Conservation (phyloP, 2,113 vertebrate genomes). For the Hemicordylus capensis region DNA sequence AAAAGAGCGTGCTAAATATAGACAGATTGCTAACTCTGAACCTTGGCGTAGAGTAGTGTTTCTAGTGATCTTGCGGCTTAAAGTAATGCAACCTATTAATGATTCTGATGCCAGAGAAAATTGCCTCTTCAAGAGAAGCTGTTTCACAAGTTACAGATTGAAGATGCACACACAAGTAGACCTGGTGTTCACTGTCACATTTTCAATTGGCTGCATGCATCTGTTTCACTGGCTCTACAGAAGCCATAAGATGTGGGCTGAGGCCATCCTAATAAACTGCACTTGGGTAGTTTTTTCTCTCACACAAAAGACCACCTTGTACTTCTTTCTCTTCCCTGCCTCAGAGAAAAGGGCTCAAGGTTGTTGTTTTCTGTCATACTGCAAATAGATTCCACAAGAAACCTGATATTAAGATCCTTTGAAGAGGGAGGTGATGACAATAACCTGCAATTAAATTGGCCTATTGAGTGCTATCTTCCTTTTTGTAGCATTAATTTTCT, state of each 20-base stretch:
- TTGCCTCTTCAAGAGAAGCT: not conserved
- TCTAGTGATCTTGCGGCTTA: not conserved
- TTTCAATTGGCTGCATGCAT: not conserved
- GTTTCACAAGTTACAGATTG: not conserved
- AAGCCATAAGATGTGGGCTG: not conserved
- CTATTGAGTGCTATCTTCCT: constrained; percentile 13
- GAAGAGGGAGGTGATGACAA: not conserved
- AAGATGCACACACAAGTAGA: not conserved
- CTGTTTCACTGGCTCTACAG: not conserved
- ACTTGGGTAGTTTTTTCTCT: not conserved
- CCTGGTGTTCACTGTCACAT: not conserved
- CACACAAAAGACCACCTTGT: not conserved
- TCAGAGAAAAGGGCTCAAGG: not conserved
- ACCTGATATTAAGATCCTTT: not conserved
- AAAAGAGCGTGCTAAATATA: constrained; percentile 1
- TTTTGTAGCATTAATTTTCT: constrained; percentile 41
- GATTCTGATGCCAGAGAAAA: constrained; percentile 20
- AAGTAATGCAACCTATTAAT: not conserved
- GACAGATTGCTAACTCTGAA: constrained; percentile 10
- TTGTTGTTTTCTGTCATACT: not conserved
- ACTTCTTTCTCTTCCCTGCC: not conserved
- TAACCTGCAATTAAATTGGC: constrained; percentile 17
- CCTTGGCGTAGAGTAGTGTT: not conserved
- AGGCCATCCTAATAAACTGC: not conserved
- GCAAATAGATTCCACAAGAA: constrained; percentile 1